Percentiles rank a stretch among this genome's conserved stretches.
phyloP scores from a whole-genome alignment of 1,140 invertebrate species.

The Eumeta japonica region DNA sequence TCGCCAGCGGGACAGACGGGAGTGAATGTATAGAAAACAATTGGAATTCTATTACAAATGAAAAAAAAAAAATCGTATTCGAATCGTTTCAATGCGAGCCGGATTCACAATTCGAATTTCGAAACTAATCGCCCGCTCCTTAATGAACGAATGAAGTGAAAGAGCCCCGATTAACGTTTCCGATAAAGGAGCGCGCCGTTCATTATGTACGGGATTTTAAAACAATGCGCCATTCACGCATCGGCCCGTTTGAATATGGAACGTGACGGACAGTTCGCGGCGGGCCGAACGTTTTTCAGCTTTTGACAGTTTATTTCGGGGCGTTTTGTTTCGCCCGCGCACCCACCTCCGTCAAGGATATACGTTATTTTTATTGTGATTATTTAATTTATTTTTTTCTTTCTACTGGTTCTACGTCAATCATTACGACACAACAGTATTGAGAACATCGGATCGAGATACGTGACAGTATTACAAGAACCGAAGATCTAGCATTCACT shows the following conservation, averaged over 20 bases:
- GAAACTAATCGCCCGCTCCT: slow-evolving; percentile 12
- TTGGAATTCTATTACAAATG: slow-evolving; percentile 14
- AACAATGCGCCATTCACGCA: slow-evolving; percentile 46
- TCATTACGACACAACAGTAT: too few species aligned
- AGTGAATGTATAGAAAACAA: too few species aligned
- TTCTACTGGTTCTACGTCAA: too few species aligned
- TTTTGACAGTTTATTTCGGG: slow-evolving; percentile 31
- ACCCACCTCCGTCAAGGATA: slow-evolving; percentile 20
- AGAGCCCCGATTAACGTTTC: slow-evolving; percentile 44
- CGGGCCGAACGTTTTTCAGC: slow-evolving; percentile 8
- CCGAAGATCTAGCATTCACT: too few species aligned
- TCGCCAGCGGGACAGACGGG: too few species aligned
- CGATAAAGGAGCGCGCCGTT: slow-evolving; percentile 30
- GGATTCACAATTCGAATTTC: slow-evolving; percentile 21
- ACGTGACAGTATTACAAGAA: too few species aligned
- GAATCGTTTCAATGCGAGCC: slow-evolving; percentile 17
- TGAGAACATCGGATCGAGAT: too few species aligned
- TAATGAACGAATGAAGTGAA: slow-evolving; percentile 46
- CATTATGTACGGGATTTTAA: slow-evolving; percentile 43
- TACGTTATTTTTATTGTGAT: slow-evolving; percentile 18
- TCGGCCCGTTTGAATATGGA: slow-evolving; percentile 36
- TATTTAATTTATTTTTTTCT: too few species aligned
- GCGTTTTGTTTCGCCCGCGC: slow-evolving; percentile 15
- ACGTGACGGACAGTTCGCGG: slow-evolving; percentile 39
- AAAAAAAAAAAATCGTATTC: slow-evolving; percentile 31